Evolutionary conservation across 2,113 vertebrate genomes (phyloP).

Genomic region (Eolophus roseicapilla): DNA sequence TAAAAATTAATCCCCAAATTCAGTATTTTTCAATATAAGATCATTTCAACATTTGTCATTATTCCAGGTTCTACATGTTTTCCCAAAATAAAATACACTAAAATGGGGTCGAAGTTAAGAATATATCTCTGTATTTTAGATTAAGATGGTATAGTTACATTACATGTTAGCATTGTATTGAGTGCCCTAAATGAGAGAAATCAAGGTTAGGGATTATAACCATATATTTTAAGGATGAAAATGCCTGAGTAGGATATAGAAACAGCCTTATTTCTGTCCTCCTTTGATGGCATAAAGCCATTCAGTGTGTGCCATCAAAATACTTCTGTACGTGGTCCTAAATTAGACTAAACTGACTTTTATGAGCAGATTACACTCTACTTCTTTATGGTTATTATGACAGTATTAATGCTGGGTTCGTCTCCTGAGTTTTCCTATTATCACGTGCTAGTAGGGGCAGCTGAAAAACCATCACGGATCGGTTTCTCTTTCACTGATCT

Average conservation of each 20-base stretch:
- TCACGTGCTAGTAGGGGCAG: not conserved
- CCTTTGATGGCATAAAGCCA: not conserved
- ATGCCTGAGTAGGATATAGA: not conserved
- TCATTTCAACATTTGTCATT: not conserved
- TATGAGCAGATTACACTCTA: not conserved
- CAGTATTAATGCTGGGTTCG: not conserved
- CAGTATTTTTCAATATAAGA: not conserved
- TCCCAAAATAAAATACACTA: not conserved
- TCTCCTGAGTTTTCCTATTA: not conserved
- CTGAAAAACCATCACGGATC: not conserved
- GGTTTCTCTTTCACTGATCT: not conserved
- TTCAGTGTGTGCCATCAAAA: not conserved
- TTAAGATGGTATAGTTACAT: not conserved
- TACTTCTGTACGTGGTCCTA: not conserved
- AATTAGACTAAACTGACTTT: not conserved
- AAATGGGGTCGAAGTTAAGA: not conserved
- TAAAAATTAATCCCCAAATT: constrained; percentile 29
- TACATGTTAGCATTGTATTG: not conserved
- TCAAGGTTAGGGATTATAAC: not conserved
- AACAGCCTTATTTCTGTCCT: not conserved
- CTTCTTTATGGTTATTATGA: not conserved
- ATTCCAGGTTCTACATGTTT: not conserved
- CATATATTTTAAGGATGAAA: not conserved
- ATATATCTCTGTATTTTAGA: not conserved
- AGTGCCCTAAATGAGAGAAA: not conserved